Evolutionary conservation across 2,113 vertebrate species (phyloP), one percentile per base, ranked within the genome.

Genomic region (Menidia beryllina): DNA sequence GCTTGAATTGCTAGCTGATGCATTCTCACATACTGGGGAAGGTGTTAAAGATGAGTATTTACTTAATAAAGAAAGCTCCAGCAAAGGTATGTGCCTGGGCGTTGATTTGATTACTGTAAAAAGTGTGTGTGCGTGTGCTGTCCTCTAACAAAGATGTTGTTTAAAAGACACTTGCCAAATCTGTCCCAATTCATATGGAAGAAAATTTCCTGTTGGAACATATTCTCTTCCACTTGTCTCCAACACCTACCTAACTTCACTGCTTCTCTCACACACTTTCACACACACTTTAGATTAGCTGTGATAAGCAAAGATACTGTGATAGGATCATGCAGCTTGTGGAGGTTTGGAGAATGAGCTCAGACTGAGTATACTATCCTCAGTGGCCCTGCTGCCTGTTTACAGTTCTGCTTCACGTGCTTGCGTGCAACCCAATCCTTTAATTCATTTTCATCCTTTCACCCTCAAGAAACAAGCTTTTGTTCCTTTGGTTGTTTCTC

Each of bases 31-130:
- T 63, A 48, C 70, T 25, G 26, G 64, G 61, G 67, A 79, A 90
- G 75, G 91, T 87, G 89, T 83, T 77, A 76, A 85, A 81, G 91
- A 91, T 84, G 70, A 85, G 83, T 90, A 89, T 91, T 91, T 90
- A 91, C 81, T 79, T 79, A 68, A 48, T 52, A 64, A 78, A 79
- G 82, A 90, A 86, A 87, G 78, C 85, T 68, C 81, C 67, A 48
- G 52, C 30, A 78, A 76, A 50, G 54, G 65, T 75, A 69, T 63
- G 60, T 53, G 45, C 66, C 30, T 12, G 49, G 41, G 52, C 51
- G 48, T 50, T 15, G 3, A 25, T 49, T 41, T 48, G 13, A 53
- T 36, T 68, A 23, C 25, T 47, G 51, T 25, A 12, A 11, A 9
- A 30, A n/a, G n/a, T 13, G 1, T 48, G 48, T 63, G 39, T 53